A percentile compares a stretch with the other conserved stretches of the same genome.
Conservation (phyloP, 2,888 invertebrate genomes). For the Alloscopus bannaensis region DNA sequence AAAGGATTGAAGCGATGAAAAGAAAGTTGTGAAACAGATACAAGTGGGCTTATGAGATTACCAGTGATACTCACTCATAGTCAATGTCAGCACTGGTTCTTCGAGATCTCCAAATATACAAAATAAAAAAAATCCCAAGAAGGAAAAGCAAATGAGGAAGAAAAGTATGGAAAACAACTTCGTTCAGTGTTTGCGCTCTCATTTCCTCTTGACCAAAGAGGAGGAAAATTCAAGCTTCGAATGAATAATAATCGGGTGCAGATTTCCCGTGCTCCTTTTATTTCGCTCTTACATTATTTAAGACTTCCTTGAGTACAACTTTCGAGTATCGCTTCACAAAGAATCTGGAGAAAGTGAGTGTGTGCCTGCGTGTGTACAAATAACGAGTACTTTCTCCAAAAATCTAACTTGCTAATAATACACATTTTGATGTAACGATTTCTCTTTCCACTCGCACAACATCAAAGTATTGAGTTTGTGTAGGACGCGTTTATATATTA, state of each 20-base stretch:
- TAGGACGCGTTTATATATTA: constrained; percentile 19
- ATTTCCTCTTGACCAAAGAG: constrained; percentile 36
- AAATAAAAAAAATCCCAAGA: background rate
- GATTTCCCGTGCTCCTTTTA: background rate
- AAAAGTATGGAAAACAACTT: no score
- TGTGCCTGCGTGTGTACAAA: background rate
- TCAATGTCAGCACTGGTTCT: constrained; percentile 7
- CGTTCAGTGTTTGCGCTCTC: background rate
- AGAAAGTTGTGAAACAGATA: constrained; percentile 36
- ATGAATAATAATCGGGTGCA: constrained; percentile 32
- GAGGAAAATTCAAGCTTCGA: constrained; percentile 27
- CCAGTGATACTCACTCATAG: constrained; percentile 34
- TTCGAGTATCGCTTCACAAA: no score
- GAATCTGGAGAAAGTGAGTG: background rate
- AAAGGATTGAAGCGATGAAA: constrained; percentile 49
- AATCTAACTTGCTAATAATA: background rate
- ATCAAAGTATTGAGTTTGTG: constrained; percentile 28
- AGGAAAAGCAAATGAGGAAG: no score
- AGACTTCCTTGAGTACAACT: background rate
- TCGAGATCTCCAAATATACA: no score
- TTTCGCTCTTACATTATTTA: background rate
- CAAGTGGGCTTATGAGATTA: constrained; percentile 53
- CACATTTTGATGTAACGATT: background rate
- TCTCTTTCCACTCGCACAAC: constrained; percentile 3
- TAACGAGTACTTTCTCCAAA: background rate